Evolutionary conservation across 1,140 invertebrate species (phyloP).

Genomic region (Drosophila novamexicana): DNA sequence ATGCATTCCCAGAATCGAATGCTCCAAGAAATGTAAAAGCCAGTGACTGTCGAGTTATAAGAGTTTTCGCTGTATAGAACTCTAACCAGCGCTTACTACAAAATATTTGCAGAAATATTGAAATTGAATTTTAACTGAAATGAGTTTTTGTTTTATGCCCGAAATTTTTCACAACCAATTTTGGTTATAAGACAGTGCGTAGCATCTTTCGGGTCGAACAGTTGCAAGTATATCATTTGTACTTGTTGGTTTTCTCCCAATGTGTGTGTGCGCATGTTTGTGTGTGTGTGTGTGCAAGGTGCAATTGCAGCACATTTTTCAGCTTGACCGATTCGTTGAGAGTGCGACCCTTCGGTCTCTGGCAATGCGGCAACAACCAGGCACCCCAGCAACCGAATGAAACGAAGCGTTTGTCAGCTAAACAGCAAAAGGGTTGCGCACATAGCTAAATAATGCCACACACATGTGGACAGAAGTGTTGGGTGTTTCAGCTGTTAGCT

Average conservation of each 20-base stretch:
- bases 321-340: conserved; percentile 75
- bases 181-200: not conserved
- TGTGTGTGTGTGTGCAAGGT: conserved; percentile 57
- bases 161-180: not conserved
- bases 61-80: too few species aligned
- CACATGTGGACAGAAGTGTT: conserved; percentile 20
- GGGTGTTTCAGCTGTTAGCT: conserved; percentile 46
- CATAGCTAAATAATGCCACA: conserved; percentile 34
- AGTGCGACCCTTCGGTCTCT: conserved; percentile 35
- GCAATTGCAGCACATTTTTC: conserved; percentile 80
- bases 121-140: not conserved
- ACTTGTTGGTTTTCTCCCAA: conserved; percentile 9
- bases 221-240: not conserved
- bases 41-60: too few species aligned
- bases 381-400: conserved; percentile 58
- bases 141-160: not conserved
- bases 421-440: conserved; percentile 55
- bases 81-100: too few species aligned
- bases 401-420: conserved; percentile 69
- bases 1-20: too few species aligned
- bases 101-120: not conserved
- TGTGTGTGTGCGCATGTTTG: conserved; percentile 19
- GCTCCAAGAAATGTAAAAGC: too few species aligned
- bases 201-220: conserved; percentile 1
- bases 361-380: conserved; percentile 58